Conservation (phyloP, 2,888 invertebrate genomes). For the Cephalotes varians region DNA sequence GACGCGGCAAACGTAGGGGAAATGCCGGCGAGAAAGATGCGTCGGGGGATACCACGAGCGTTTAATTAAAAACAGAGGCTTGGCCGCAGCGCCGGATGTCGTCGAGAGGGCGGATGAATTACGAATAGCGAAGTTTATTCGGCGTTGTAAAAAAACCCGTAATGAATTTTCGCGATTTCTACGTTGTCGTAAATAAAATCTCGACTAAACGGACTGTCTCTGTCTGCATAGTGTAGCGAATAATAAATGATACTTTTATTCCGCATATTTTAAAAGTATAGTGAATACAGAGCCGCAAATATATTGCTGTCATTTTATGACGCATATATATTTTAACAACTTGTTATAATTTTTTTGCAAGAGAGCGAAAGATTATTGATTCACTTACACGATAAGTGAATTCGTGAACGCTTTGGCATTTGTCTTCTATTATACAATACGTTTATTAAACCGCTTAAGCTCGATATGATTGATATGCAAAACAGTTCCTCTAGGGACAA, state of each 20-base stretch:
- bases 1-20: conserved; percentile 13
- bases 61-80: conserved; percentile 76
- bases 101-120: conserved; percentile 53
- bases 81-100: conserved; percentile 57
- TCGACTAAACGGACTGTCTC: neutral
- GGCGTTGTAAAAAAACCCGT: conserved; percentile 55
- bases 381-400: neutral
- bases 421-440: neutral
- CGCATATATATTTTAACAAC: neutral
- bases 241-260: conserved; percentile 10
- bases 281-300: neutral
- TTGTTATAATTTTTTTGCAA: neutral
- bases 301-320: neutral
- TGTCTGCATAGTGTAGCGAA: neutral
- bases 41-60: conserved; percentile 58
- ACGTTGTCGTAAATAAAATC: conserved; percentile 41
- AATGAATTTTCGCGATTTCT: conserved; percentile 56
- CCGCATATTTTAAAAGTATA: neutral
- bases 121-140: conserved; percentile 68
- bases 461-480: neutral
- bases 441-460: neutral
- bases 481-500: neutral
- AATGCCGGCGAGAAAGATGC: conserved; percentile 35
- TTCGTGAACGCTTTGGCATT: neutral
- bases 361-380: neutral